Base-by-base conservation (phyloP, 2,113 vertebrate genomes). In the Maylandia zebra region DNA sequence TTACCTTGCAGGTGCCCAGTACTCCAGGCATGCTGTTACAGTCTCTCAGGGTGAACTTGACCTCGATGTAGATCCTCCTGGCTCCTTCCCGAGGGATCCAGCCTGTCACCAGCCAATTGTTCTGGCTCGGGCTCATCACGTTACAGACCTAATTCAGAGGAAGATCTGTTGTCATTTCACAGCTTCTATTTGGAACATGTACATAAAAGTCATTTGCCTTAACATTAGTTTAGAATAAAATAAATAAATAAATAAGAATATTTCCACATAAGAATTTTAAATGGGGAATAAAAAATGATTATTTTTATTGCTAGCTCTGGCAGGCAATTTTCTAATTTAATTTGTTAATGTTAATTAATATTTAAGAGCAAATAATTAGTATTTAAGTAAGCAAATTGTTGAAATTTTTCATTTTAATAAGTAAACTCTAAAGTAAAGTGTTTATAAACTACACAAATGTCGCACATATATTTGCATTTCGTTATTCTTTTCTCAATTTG, bases 11-110 rank as follows among this genome's bases (percentile, higher is more conserved):
- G 90, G 98, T 99, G 66, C 98, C 98, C 90, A 98, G 95, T 5
- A 99, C 98, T 0, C 98, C 98, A 0, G 98, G 98, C 97, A 99
- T 99, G 95, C 98, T 99, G 96, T 99, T 99, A 53, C 98, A 99
- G 94, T 99, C 98, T 7, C 98, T 95, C 27, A 99, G 95, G 0
- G 98, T 99, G 95, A 99, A 99, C 86, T 98, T 99, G 89, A 99
- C 97, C 97, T 99, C 98, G 0, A 98, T 98, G 1, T 99, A 99
- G 87, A 99, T 97, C 1, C 98, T 96, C 12, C 96, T 97, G 0
- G 98, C 98, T 0, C 98, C 98, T 0, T 98, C 97, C 1, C 98
- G 96, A 24, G 97, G 97, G 43, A 99, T 95, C 98, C 98, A 99
- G 90, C 93, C 96, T 2, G 98, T 99, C 36, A 98, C 96, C 11